Evolutionary conservation across 2,888 invertebrate genomes (phyloP).

Genomic region (Tubulanus polymorphus): DNA sequence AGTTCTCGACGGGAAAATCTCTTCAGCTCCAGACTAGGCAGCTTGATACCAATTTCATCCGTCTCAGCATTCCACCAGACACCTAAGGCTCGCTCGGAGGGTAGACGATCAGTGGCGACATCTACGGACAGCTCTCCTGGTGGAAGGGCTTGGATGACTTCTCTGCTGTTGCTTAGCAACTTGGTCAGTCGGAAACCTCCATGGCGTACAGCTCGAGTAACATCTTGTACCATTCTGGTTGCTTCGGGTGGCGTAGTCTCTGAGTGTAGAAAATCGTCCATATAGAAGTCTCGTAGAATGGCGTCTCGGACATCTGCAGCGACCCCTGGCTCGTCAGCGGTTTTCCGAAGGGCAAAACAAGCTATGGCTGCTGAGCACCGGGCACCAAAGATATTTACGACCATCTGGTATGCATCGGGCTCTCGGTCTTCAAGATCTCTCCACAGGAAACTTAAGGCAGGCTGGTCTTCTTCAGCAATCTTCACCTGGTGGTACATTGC

Average conservation of each 20-base stretch:
- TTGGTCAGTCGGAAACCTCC: constrained; percentile 11
- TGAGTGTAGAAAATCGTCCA: constrained; percentile 4
- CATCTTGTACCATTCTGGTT: background rate
- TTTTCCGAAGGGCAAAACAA: constrained; percentile 14
- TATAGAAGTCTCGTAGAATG: background rate
- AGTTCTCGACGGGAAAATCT: constrained; percentile 4
- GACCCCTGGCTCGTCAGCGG: background rate
- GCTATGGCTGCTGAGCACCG: constrained; percentile 23
- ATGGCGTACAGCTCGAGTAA: background rate
- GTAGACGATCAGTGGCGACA: constrained; percentile 2
- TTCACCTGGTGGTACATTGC: constrained; percentile 9
- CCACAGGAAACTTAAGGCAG: constrained; percentile 11
- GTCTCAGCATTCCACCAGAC: constrained; percentile 8
- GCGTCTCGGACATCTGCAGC: background rate
- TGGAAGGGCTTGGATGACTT: constrained; percentile 9
- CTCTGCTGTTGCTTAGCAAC: constrained; percentile 9
- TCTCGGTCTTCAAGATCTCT: background rate
- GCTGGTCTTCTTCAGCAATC: constrained; percentile 4
- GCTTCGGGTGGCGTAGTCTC: background rate
- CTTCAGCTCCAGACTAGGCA: background rate
- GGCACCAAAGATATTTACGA: constrained; percentile 20
- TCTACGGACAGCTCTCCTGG: constrained; percentile 1
- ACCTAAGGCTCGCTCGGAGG: constrained; percentile 9
- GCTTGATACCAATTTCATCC: constrained; percentile 6
- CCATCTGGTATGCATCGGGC: constrained; percentile 18